Base-by-base conservation (phyloP, 1,140 invertebrate species). In the Gryllus bimaculatus region DNA sequence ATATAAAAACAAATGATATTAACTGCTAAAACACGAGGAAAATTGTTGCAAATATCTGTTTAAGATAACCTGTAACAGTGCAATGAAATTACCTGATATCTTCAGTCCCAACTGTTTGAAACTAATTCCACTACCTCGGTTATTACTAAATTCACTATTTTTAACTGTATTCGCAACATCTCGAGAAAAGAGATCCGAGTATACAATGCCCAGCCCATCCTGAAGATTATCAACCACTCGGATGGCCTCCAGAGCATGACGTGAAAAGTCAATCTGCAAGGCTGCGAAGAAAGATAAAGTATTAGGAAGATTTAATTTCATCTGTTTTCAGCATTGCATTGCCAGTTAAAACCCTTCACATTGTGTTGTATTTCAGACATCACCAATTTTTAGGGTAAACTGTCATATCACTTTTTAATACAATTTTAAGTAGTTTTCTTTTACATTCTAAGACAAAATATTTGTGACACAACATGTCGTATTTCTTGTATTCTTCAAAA, bases 181-280 rank as follows among this genome's bases (percentile, higher is more conserved):
- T 12, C 93, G 91, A 5, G 92, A 92, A 85, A 94, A 96, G 54
- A 97, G 90, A 85, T 97, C 94, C 0, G 95, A 95, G 84, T 96
- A 97, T 21, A 96, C 86, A 54, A 98, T 89, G 15, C 95, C 95
- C 18, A 98, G 85, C 0, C 96, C 96, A 85, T 97, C 95, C 83
- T 95, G 92, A 47, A 93, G 90, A 85, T 97, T 98, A 81, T 95
- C 91, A 0, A 90, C 86, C 5, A 98, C 87, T 82, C 90, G 90
- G 8, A 98, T 90, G 81, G 94, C 93, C 83, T 96, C 93, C 81
- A 99, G 88, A 47, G 94, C 93, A 84, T 99, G 97, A 78, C 94
- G 91, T 78, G 96, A 95, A 86, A 99, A 98, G 86, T 99, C 98
- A 79, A 99, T 94, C 88, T 98, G 96, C 5, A 99, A 85, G 0